Evolutionary conservation across 2,113 vertebrate species (phyloP).

Genomic region (Ammodytes dubius): DNA sequence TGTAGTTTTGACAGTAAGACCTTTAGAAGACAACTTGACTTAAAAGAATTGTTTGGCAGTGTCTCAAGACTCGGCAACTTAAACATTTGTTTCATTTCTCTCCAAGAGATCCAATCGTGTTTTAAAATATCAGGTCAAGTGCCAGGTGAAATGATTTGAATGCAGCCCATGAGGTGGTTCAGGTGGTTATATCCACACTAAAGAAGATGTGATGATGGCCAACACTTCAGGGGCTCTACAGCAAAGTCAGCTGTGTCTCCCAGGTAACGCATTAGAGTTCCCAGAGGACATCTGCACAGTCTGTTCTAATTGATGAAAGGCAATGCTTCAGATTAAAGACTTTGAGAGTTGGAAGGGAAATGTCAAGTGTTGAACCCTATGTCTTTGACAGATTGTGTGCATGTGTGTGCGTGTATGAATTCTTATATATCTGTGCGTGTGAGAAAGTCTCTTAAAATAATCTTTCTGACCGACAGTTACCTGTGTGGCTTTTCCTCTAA

Average conservation of each 20-base stretch:
- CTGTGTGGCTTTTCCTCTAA: conserved; percentile 5
- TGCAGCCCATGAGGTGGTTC: neutral
- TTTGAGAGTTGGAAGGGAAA: conserved; percentile 34
- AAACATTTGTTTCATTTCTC: neutral
- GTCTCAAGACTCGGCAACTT: neutral
- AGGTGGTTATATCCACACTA: neutral
- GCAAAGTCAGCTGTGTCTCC: conserved; percentile 49
- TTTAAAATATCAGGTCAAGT: neutral
- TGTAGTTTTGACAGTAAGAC: neutral
- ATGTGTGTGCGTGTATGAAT: neutral
- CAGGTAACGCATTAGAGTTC: conserved; percentile 43
- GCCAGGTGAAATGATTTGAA: neutral
- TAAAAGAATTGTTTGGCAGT: too few species aligned
- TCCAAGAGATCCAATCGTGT: neutral
- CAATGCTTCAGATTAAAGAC: conserved; percentile 27
- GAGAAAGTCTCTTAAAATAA: conserved; percentile 1
- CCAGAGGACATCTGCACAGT: conserved; percentile 32
- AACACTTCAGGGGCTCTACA: conserved; percentile 31
- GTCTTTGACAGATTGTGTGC: neutral
- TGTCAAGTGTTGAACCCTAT: neutral
- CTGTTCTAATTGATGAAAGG: conserved; percentile 55
- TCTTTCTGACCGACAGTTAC: conserved; percentile 14
- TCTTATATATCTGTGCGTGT: neutral
- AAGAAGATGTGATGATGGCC: conserved; percentile 36
- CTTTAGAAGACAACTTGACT: neutral